phyloP scores from a whole-genome alignment of 2,113 vertebrate genomes.

The Vulpes ferrilata region DNA sequence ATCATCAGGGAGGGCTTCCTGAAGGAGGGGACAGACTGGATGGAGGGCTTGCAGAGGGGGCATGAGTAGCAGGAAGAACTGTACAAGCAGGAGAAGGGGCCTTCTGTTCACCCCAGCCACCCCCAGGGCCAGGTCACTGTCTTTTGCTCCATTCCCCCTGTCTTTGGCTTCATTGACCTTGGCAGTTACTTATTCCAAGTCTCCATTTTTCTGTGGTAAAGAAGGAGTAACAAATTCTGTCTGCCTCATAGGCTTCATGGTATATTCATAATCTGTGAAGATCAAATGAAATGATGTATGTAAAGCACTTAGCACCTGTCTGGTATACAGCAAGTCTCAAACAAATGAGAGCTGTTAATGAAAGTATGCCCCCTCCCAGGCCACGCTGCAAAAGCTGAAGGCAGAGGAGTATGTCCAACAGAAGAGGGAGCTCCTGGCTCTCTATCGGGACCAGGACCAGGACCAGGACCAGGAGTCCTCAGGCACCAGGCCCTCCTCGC shows the following conservation, averaged over 20 bases:
- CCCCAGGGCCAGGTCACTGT: neutral
- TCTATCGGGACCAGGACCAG: conserved; percentile 56
- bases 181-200: neutral
- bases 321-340: neutral
- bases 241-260: neutral
- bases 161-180: neutral
- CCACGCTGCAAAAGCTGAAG: conserved; percentile 76
- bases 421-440: conserved; percentile 79
- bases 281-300: neutral
- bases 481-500: conserved; percentile 63
- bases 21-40: neutral
- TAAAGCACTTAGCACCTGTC: neutral
- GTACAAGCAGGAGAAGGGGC: neutral
- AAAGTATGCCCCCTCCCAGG: neutral
- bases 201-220: neutral
- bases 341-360: neutral
- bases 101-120: neutral
- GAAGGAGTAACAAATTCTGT: neutral
- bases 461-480: neutral
- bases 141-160: neutral
- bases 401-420: conserved; percentile 67
- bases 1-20: neutral
- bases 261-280: neutral
- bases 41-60: neutral
- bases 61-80: neutral